These are phyloP conservation scores for Nasonovia ribisnigri DNA, from an alignment of 2,888 invertebrate species.

Conservation along the genomic window DNA sequence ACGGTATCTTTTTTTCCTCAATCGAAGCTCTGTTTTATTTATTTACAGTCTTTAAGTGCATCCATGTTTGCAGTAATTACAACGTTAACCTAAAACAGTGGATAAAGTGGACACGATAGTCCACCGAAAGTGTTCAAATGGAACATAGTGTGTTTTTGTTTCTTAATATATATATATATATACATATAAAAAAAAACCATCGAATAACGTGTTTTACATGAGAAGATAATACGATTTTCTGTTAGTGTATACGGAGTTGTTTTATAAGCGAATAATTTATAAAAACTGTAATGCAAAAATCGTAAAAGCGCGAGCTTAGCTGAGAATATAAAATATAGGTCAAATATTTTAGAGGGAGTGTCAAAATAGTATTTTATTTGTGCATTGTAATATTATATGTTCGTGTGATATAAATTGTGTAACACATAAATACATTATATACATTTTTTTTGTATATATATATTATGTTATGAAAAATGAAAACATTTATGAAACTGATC, in stretches of 20 bases:
- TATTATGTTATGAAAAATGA: not conserved
- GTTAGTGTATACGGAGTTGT: not conserved
- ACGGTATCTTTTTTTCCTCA: not conserved
- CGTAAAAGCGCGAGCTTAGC: not conserved
- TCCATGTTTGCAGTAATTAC: conserved; percentile 24
- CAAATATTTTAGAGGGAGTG: not conserved
- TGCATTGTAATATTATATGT: not conserved
- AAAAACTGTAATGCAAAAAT: not conserved
- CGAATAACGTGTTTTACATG: not conserved
- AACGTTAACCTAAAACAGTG: not conserved
- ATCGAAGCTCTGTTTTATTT: not conserved
- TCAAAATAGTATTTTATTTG: not conserved
- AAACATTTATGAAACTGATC: not conserved
- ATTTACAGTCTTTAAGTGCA: conserved; percentile 18
- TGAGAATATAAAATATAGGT: not conserved
- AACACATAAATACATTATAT: not conserved
- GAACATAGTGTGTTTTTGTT: not conserved
- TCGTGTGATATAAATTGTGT: not conserved
- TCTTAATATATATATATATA: not conserved
- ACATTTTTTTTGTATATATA: not conserved
- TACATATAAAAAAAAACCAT: not conserved
- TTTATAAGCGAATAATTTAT: not conserved
- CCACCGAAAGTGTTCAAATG: not conserved
- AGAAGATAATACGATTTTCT: not conserved
- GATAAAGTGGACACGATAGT: conserved; percentile 15